Evolutionary conservation across 2,888 invertebrate genomes (phyloP).

Genomic region (Julus scandinavius): DNA sequence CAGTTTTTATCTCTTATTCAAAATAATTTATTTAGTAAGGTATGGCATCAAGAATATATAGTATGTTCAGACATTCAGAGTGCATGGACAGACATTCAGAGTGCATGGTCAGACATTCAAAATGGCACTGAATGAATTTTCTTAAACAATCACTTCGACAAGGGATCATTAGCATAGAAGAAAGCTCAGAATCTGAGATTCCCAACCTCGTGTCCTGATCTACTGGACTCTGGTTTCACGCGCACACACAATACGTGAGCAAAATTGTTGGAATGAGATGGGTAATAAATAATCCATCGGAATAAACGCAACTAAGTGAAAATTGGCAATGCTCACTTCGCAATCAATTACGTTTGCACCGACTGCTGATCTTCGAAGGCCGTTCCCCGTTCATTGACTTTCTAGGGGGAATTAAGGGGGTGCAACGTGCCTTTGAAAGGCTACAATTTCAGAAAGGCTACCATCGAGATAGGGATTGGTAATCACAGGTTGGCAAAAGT

Average conservation of each 20-base stretch:
- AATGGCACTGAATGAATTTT: too few species aligned
- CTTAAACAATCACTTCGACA: too few species aligned
- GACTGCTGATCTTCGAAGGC: neutral
- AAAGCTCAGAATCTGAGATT: too few species aligned
- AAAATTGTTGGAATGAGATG: neutral
- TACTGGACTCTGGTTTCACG: too few species aligned
- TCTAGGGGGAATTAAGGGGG: neutral
- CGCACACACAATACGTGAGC: too few species aligned
- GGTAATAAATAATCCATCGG: neutral
- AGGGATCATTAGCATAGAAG: too few species aligned
- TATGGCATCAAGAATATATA: too few species aligned
- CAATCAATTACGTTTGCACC: neutral
- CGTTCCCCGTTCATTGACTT: neutral
- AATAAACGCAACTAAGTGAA: neutral
- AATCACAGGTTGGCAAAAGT: conserved; percentile 6
- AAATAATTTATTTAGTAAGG: neutral
- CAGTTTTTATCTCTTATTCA: conserved; percentile 31
- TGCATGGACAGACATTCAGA: too few species aligned
- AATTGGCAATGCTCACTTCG: neutral
- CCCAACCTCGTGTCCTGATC: too few species aligned
- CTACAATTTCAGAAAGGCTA: neutral
- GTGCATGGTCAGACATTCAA: too few species aligned
- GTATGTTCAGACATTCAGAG: too few species aligned
- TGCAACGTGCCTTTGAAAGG: neutral
- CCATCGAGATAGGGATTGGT: neutral